phyloP scores from a whole-genome alignment of 2,113 vertebrate species.

The Pelecanoides urinatrix region DNA sequence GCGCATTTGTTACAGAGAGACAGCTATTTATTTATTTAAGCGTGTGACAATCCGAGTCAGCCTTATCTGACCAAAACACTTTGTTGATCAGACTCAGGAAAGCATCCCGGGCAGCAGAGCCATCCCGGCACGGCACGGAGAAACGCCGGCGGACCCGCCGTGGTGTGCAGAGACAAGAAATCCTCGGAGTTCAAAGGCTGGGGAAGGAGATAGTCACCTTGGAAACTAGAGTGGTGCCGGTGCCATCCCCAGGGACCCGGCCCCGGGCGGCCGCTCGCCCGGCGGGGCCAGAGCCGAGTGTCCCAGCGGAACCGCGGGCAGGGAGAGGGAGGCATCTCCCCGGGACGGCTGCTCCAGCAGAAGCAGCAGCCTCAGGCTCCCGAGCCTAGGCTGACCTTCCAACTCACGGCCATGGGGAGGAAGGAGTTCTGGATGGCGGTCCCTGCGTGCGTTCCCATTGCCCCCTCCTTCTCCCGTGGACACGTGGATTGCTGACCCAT shows the following conservation, averaged over 20 bases:
- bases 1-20: neutral
- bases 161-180: neutral
- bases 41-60: neutral
- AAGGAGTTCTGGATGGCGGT: rapidly evolving
- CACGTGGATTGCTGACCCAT: rapidly evolving
- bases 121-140: neutral
- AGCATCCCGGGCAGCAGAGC: neutral
- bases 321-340: neutral
- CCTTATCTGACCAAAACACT: slow-evolving; percentile 39
- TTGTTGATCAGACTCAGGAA: neutral
- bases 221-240: neutral
- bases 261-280: rapidly evolving
- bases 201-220: slow-evolving; percentile 28
- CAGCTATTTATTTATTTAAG: neutral
- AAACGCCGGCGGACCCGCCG: neutral
- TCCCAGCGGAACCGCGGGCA: rapidly evolving
- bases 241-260: rapidly evolving
- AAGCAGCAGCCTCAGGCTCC: neutral
- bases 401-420: neutral
- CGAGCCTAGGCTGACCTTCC: rapidly evolving
- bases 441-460: rapidly evolving
- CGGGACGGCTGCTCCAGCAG: neutral
- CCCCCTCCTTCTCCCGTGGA: neutral
- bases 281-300: rapidly evolving
- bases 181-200: slow-evolving; percentile 6